Conservation (phyloP, 2,797 vertebrate genomes). For the Poeciliopsis gracilis region DNA sequence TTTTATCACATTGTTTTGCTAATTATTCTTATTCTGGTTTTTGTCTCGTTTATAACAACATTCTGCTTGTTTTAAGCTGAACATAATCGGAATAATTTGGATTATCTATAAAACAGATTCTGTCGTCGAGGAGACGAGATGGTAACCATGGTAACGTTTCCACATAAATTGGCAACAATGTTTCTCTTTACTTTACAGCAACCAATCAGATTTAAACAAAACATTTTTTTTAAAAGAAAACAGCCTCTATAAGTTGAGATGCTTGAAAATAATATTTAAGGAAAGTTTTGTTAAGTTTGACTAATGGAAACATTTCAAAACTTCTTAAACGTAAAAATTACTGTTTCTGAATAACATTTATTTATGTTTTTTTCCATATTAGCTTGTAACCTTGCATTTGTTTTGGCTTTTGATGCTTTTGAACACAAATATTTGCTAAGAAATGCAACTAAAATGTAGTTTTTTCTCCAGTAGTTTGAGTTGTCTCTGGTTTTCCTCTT, state of each 20-base stretch:
- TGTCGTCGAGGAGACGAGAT: not conserved
- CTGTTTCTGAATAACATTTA: not conserved
- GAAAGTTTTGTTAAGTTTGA: not conserved
- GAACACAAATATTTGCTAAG: not conserved
- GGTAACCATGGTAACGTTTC: too few species aligned
- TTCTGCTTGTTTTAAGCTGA: too few species aligned
- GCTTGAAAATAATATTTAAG: not conserved
- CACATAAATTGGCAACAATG: not conserved
- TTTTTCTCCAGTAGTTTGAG: not conserved
- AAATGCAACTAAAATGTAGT: not conserved
- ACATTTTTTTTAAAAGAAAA: not conserved
- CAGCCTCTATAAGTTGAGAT: not conserved
- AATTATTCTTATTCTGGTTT: not conserved
- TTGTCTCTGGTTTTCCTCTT: constrained; percentile 37
- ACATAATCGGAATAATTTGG: too few species aligned
- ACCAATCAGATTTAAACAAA: not conserved
- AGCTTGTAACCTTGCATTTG: not conserved
- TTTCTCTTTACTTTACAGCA: not conserved
- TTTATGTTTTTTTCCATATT: not conserved
- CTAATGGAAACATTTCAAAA: not conserved
- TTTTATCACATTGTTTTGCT: not conserved
- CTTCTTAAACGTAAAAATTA: not conserved
- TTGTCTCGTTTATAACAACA: not conserved
- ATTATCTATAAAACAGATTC: not conserved
- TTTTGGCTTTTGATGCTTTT: not conserved